Evolutionary conservation across 2,113 vertebrate genomes (phyloP), one percentile per base, ranked within the genome.

Genomic region (Murina feae): DNA sequence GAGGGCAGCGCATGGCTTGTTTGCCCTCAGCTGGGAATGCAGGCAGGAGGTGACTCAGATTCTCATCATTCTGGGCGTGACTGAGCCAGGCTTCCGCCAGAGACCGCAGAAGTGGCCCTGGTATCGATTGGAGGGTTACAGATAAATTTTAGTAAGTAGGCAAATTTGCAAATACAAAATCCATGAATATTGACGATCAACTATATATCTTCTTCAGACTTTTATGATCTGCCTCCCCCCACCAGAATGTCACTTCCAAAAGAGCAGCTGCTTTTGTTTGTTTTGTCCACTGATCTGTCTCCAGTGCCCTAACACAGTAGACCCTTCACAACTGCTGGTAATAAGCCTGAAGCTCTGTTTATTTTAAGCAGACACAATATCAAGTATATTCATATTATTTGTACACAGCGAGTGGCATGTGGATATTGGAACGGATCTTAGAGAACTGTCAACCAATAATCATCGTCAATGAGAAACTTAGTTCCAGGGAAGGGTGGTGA

Each of bases 91-190:
- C 35, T 20, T 11, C 58, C 17, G 2, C 17, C 68, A 76, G 9
- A 42, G 47, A 25, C 74, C 2, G 0, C 5, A 2, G 82, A 60
- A 35, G 12, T 74, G 7, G 1, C 60, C 2, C 2, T 7, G 14
- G 2, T 60, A 53, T 87, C 42, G 16, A 39, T 51, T 49, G 47
- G 5, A 32, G 35, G 16, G 1, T 76, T 72, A 85, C 12, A 94
- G 44, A 71, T 86, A 63, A 75, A 74, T 66, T 42, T 81, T 10
- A 35, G 20, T 66, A 84, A 55, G 35, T n/a, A 80, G 83, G 44
- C 68, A 76, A 74, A 60, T 47, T 37, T 58, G 28, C 37, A 81
- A 66, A 90, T 28, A 90, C 1, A 0, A 21, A 53, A 37, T 51
- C 47, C 69, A 32, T 10, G 37, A 75, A 58, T 60, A n/a, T 51